Conservation (phyloP, 2,888 invertebrate genomes). For the Folsomia manolachei region DNA sequence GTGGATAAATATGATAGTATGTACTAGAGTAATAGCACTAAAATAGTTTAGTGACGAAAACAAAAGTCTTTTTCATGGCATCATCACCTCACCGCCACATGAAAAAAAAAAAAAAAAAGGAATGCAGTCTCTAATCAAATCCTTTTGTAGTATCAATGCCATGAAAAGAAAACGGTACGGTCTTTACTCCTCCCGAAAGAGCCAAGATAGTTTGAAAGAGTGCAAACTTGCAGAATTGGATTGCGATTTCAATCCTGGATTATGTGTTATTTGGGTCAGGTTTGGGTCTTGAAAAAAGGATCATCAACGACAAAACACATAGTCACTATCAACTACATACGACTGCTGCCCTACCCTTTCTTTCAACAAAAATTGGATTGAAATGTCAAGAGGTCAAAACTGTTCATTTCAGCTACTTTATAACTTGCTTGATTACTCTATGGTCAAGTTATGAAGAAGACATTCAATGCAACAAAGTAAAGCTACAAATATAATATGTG, state of each 20-base stretch:
- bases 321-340: too few species aligned
- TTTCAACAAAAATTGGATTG: background rate
- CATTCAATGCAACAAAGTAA: too few species aligned
- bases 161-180: background rate
- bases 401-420: background rate
- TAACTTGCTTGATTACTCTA: background rate
- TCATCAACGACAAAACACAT: slow-evolving; percentile 1
- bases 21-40: background rate
- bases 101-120: background rate
- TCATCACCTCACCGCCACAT: background rate
- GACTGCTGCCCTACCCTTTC: background rate
- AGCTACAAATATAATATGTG: too few species aligned
- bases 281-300: background rate
- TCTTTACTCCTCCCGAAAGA: too few species aligned
- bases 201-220: too few species aligned
- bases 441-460: too few species aligned
- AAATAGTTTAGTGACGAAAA: background rate
- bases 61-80: background rate
- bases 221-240: slow-evolving; percentile 11
- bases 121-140: background rate
- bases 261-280: slow-evolving; percentile 8
- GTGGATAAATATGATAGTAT: background rate
- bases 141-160: background rate
- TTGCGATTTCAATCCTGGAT: slow-evolving; percentile 9
- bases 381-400: background rate